Conservation (phyloP, 2,888 invertebrate species). For the Cynaeus angustus region DNA sequence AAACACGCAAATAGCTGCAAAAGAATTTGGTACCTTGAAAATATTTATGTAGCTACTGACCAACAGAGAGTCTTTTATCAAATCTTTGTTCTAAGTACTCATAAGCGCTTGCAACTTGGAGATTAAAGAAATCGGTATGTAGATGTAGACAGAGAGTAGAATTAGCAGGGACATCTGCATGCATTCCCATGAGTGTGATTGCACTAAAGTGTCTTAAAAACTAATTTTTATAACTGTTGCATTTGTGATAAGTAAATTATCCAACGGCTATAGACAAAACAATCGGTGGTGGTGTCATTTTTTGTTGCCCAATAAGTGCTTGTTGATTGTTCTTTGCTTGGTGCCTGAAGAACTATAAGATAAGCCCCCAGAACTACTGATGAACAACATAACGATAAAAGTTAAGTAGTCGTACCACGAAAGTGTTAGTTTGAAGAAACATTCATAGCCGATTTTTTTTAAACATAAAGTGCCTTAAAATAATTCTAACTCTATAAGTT, state of each 20-base stretch:
- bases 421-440: too few species aligned
- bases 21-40: too few species aligned
- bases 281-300: conserved; percentile 83
- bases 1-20: conserved; percentile 81
- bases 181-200: conserved; percentile 82
- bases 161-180: conserved; percentile 76
- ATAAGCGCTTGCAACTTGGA: conserved; percentile 81
- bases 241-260: conserved; percentile 67
- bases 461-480: too few species aligned
- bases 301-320: conserved; percentile 83
- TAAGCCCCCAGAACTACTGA: conserved; percentile 75
- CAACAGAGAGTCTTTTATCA: conserved; percentile 78
- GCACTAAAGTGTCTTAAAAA: conserved; percentile 80
- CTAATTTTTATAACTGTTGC: neutral
- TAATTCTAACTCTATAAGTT: too few species aligned
- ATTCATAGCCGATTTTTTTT: too few species aligned
- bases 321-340: conserved; percentile 77
- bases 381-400: conserved; percentile 72
- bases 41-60: too few species aligned
- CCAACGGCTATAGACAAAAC: conserved; percentile 83
- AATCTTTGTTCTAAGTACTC: conserved; percentile 81
- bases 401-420: conserved; percentile 74
- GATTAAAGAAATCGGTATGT: conserved; percentile 81
- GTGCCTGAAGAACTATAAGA: conserved; percentile 76
- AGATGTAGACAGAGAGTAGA: conserved; percentile 68